Conservation (phyloP, 1,140 invertebrate genomes). For the Araneus ventricosus region DNA sequence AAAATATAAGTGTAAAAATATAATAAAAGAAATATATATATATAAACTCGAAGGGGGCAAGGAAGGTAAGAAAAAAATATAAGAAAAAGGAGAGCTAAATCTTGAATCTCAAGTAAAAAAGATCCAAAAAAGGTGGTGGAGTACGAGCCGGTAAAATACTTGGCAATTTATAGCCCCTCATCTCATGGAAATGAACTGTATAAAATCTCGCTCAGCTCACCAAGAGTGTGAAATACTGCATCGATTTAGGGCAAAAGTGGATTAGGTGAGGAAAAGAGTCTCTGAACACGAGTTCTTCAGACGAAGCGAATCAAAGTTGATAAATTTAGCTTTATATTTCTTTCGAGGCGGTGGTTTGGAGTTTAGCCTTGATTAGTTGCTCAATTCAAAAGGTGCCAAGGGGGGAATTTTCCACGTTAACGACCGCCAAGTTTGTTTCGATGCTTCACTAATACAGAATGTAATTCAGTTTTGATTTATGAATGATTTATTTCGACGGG, state of each 20-base stretch:
- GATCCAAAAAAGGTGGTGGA: background rate
- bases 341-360: background rate
- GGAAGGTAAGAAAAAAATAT: background rate
- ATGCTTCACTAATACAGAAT: background rate
- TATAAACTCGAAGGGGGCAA: background rate
- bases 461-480: background rate
- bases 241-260: conserved; percentile 46
- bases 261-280: background rate
- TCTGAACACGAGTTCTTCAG: background rate
- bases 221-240: conserved; percentile 40
- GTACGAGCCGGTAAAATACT: conserved; percentile 64
- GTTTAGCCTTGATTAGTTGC: background rate
- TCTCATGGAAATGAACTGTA: conserved; percentile 72
- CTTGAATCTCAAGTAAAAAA: conserved; percentile 30
- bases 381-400: background rate
- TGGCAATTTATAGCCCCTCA: conserved; percentile 66
- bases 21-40: conserved; percentile 57
- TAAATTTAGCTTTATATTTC: conserved; percentile 25
- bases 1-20: conserved; percentile 69
- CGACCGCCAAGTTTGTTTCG: background rate
- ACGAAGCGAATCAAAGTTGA: conserved; percentile 2
- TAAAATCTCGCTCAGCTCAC: conserved; percentile 70
- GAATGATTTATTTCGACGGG: background rate
- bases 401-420: background rate
- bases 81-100: conserved; percentile 54